Percentiles rank a stretch among this genome's conserved stretches.
phyloP scores from a whole-genome alignment of 2,888 invertebrate genomes.

The Tetragonula carbonaria region DNA sequence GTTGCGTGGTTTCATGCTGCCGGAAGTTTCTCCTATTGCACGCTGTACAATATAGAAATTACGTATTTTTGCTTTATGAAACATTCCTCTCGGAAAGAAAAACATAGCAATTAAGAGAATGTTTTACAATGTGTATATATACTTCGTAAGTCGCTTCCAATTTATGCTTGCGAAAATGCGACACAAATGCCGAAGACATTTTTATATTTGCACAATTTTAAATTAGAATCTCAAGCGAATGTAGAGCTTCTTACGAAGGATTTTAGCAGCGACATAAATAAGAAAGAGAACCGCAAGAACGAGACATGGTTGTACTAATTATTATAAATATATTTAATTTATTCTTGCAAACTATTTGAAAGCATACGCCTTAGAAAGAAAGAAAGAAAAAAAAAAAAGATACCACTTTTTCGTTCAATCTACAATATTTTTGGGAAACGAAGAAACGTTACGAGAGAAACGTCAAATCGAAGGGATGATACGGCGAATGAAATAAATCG shows the following conservation, averaged over 20 bases:
- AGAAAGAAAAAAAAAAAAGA: not conserved
- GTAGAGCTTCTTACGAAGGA: no score
- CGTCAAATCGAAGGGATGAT: not conserved
- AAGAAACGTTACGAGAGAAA: not conserved
- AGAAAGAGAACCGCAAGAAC: no score
- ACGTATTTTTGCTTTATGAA: not conserved
- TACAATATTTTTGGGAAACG: not conserved
- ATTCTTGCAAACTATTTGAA: no score
- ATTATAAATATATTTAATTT: no score
- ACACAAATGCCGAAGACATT: not conserved
- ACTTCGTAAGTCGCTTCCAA: not conserved
- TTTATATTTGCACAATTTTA: no score
- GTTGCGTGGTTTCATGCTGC: constrained; percentile 8
- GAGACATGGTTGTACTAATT: no score
- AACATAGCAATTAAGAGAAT: constrained; percentile 12
- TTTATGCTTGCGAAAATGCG: not conserved
- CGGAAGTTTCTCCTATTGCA: constrained; percentile 22
- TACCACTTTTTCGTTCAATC: not conserved
- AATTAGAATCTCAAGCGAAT: no score
- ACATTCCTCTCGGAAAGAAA: not conserved
- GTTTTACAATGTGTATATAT: not conserved
- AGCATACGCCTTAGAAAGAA: no score
- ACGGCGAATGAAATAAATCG: not conserved
- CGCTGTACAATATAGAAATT: constrained; percentile 1
- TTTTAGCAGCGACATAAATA: no score